Evolutionary conservation across 2,113 vertebrate genomes (phyloP), one percentile per base, ranked within the genome.

Genomic region (Echinops telfairi): DNA sequence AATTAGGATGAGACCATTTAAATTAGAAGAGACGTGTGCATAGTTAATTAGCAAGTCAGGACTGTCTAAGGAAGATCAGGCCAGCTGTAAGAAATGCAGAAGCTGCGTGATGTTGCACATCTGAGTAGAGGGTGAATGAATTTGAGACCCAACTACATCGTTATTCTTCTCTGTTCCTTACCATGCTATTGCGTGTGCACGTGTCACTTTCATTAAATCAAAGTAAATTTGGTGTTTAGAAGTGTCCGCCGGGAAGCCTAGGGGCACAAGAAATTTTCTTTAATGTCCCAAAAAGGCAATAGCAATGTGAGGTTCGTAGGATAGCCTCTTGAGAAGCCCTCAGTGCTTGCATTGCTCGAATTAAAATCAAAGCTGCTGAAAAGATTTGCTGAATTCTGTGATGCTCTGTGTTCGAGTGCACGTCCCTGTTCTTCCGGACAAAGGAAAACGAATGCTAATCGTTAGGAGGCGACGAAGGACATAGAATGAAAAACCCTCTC

Each of bases 201-300:
- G 84, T 82, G 93, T 97, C 96, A 90, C 93, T 94, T 96, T 83
- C 79, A 93, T 95, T 93, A 93, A 96, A 96, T 97, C 94, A 97
- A 97, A 96, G 95, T 80, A 93, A 95, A 95, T 95, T 96, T 92
- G 92, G 94, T 96, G 86, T 96, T 95, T 95, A 90, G 88, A 94
- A 92, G 93, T 90, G 86, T 96, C 97, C 96, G 96, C 96, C 29
- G 83, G 96, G 96, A 97, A 93, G 97, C 96, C 96, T 31, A 95
- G 92, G 94, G 97, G 96, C 96, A 96, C 90, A 80, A 97, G 90
- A 96, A 96, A 94, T 96, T 97, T 95, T 94, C 96, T 97, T 96
- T 97, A 97, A 96, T 95, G 96, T 97, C 97, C 97, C 96, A 96
- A 95, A 97, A 97, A 97, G 85, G 93, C 92, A 94, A 96, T 64